phyloP scores from a whole-genome alignment of 53 echinoderm and acorn worm genomes.

The Echinarachnius parma region DNA sequence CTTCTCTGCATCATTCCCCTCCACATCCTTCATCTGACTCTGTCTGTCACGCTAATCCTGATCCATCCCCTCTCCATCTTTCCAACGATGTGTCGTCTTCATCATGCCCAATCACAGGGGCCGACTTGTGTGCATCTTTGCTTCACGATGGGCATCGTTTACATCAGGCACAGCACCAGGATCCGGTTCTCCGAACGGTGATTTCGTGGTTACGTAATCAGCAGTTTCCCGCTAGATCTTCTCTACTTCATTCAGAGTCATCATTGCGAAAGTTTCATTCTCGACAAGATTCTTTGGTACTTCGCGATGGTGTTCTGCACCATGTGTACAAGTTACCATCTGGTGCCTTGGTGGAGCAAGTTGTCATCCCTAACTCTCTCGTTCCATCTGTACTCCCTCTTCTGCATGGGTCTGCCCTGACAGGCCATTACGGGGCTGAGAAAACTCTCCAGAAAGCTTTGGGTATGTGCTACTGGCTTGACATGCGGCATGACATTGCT shows the following conservation, averaged over 20 bases:
- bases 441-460: constrained; percentile 38
- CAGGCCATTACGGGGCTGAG: constrained; percentile 14
- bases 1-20: not conserved
- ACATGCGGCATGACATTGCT: constrained; percentile 48
- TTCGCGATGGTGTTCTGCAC: constrained; percentile 30
- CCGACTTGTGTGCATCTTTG: not conserved
- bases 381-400: constrained; percentile 7
- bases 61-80: no score
- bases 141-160: not conserved
- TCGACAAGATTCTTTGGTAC: not conserved
- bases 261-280: not conserved
- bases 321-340: not conserved
- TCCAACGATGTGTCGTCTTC: no score
- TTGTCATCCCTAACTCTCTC: constrained; percentile 7
- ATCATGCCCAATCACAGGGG: not conserved
- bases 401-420: constrained; percentile 27
- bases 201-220: not conserved
- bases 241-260: not conserved
- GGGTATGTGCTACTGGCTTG: constrained; percentile 45
- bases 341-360: not conserved
- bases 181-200: constrained; percentile 9
- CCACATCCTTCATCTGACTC: not conserved
- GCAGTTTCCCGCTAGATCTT: not conserved
- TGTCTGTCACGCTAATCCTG: no score
- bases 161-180: constrained; percentile 6